These are phyloP conservation scores for Blera fallax DNA, from an alignment of 2,888 invertebrate species.

Conservation along the genomic window DNA sequence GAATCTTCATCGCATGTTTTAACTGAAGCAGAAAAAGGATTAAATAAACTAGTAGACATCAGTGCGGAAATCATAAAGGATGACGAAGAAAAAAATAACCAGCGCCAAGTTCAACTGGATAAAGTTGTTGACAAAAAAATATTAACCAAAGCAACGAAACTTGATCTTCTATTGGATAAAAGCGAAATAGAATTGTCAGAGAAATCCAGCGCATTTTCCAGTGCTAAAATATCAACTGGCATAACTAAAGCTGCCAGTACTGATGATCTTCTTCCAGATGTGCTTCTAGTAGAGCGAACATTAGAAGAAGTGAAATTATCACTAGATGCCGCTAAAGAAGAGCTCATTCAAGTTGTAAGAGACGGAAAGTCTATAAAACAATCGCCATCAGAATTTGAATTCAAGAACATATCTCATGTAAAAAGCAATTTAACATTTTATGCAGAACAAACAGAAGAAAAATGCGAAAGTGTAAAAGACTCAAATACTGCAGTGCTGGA, in stretches of 20 bases:
- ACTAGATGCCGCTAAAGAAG: conserved; percentile 87
- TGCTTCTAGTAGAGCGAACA: conserved; percentile 86
- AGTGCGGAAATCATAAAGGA: not conserved
- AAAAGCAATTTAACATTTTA: conserved; percentile 75
- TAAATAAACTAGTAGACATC: not conserved
- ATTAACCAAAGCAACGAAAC: conserved; percentile 62
- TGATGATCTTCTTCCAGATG: conserved; percentile 78
- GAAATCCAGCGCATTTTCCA: conserved; percentile 69
- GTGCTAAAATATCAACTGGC: not conserved
- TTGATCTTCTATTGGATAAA: conserved; percentile 78
- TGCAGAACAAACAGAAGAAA: conserved; percentile 75
- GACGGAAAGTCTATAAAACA: conserved; percentile 86
- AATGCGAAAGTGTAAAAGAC: conserved; percentile 75
- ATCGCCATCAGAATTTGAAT: conserved; percentile 89
- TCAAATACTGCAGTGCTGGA: conserved; percentile 73
- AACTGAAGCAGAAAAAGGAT: not conserved
- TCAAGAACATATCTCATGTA: conserved; percentile 84
- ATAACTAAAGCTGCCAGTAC: not conserved
- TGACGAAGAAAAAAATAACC: not conserved
- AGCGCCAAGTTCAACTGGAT: not conserved
- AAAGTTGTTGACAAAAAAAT: not conserved
- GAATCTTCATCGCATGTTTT: not conserved
- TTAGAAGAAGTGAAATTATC: conserved; percentile 88
- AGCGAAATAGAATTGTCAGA: conserved; percentile 81
- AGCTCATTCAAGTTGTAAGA: conserved; percentile 85